Percentiles rank a stretch among this genome's conserved stretches.
Conservation (phyloP, 1,140 invertebrate genomes). For the Drosophila tani region DNA sequence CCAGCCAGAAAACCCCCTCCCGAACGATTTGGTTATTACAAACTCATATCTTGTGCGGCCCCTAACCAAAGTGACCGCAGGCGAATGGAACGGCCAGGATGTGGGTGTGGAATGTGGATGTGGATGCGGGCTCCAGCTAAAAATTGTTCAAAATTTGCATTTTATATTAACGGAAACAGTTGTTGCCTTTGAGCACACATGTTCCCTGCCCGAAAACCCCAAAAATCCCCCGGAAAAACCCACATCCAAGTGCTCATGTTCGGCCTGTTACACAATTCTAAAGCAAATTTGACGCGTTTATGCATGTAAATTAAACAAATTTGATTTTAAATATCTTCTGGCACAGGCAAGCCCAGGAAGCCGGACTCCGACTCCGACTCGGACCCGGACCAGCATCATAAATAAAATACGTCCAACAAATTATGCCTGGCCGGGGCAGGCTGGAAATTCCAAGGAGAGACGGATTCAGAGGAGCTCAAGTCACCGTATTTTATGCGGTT, state of each 20-base stretch:
- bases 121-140: slow-evolving; percentile 40
- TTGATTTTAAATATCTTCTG: slow-evolving; percentile 84
- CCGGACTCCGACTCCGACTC: background rate
- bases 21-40: slow-evolving; percentile 78
- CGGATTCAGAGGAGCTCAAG: slow-evolving; percentile 53
- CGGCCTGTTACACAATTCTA: slow-evolving; percentile 70
- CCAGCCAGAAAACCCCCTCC: slow-evolving; percentile 14
- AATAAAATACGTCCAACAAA: slow-evolving; percentile 55
- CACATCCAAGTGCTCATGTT: slow-evolving; percentile 37
- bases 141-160: slow-evolving; percentile 81
- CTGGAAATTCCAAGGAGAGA: slow-evolving; percentile 17
- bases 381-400: slow-evolving; percentile 26
- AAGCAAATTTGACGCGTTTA: slow-evolving; percentile 83
- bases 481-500: slow-evolving; percentile 68
- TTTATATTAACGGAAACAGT: slow-evolving; percentile 84
- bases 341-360: slow-evolving; percentile 36
- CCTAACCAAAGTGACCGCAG: slow-evolving; percentile 75
- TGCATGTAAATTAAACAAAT: slow-evolving; percentile 84
- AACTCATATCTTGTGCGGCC: slow-evolving; percentile 76
- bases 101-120: slow-evolving; percentile 6
- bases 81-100: slow-evolving; percentile 19
- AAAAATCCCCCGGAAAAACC: slow-evolving; percentile 23
- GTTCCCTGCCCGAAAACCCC: slow-evolving; percentile 1
- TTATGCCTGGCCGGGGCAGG: slow-evolving; percentile 26
- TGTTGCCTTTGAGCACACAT: slow-evolving; percentile 79